Evolutionary conservation across 2,888 invertebrate species (phyloP).

Genomic region (Conchocele bisecta): DNA sequence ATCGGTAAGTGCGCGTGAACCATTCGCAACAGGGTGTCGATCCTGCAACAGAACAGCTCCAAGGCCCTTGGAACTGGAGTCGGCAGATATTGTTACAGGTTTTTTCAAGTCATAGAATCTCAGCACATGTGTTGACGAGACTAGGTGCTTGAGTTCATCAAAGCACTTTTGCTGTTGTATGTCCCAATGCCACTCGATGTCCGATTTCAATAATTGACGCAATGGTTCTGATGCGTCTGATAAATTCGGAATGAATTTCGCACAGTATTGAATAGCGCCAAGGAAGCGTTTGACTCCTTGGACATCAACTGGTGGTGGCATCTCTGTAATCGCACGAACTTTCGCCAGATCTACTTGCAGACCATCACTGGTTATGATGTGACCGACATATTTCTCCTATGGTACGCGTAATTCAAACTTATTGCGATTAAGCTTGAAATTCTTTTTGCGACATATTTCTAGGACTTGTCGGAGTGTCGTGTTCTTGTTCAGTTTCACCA

Average conservation of each 20-base stretch:
- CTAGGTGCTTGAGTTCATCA: slow-evolving; percentile 12
- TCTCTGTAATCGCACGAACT: slow-evolving; percentile 19
- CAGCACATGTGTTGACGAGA: slow-evolving; percentile 24
- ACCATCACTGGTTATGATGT: slow-evolving; percentile 8
- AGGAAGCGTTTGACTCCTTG: slow-evolving; percentile 34
- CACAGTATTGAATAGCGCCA: slow-evolving; percentile 29
- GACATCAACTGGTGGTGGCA: slow-evolving; percentile 7
- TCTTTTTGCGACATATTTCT: slow-evolving; percentile 7
- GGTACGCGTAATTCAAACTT: slow-evolving; percentile 34
- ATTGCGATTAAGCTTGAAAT: slow-evolving; percentile 16
- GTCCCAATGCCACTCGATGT: slow-evolving; percentile 18
- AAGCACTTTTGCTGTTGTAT: slow-evolving; percentile 17
- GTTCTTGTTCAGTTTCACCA: slow-evolving; percentile 16
- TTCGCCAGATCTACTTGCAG: slow-evolving; percentile 29
- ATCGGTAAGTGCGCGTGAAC: slow-evolving; percentile 33
- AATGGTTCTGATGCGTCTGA: slow-evolving; percentile 27
- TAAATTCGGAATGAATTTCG: slow-evolving; percentile 34
- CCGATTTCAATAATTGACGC: slow-evolving; percentile 5
- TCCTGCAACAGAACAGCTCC: slow-evolving; percentile 23
- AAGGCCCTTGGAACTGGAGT: slow-evolving; percentile 26
- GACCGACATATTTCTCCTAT: slow-evolving; percentile 38
- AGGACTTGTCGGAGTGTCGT: slow-evolving; percentile 26
- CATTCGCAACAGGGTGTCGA: slow-evolving; percentile 26
- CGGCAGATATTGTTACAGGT: slow-evolving; percentile 23
- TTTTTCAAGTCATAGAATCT: slow-evolving; percentile 22